Evolutionary conservation across 2,797 vertebrate genomes (phyloP).

Genomic region (Vultur gryphus): DNA sequence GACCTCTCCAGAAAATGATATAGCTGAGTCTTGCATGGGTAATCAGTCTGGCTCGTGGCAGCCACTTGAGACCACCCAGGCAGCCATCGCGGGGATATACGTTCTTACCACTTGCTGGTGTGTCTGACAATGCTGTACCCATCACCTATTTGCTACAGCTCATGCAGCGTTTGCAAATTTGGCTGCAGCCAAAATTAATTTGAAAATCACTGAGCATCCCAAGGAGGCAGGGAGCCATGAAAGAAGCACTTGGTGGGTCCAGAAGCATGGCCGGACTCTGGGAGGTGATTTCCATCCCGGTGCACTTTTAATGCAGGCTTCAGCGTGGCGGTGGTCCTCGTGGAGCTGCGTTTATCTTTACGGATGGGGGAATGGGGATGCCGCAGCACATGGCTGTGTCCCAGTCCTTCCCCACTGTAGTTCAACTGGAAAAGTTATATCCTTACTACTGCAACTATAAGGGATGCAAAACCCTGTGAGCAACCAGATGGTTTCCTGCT

Average conservation of each 20-base stretch:
- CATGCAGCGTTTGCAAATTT: not conserved
- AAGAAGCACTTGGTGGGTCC: not conserved
- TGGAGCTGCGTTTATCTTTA: not conserved
- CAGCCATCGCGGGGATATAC: rapidly evolving
- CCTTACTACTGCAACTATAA: not conserved
- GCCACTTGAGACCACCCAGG: not conserved
- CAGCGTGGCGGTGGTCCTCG: rapidly evolving
- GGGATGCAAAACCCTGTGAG: not conserved
- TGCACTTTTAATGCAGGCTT: not conserved
- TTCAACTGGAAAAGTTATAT: not conserved
- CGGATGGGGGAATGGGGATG: not conserved
- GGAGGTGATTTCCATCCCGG: not conserved
- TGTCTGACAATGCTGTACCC: not conserved
- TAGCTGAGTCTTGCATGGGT: not conserved
- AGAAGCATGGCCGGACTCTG: no score
- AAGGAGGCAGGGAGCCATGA: not conserved
- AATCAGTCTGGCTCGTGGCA: not conserved
- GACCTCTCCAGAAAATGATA: not conserved
- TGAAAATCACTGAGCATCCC: not conserved
- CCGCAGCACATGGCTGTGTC: not conserved
- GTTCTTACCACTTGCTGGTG: not conserved
- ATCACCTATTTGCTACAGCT: not conserved
- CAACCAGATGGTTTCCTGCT: not conserved
- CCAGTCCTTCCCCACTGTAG: not conserved
- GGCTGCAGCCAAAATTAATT: not conserved